Evolutionary conservation across 2,113 vertebrate species (phyloP), one percentile per base, ranked within the genome.

Genomic region (Chaetura pelagica): DNA sequence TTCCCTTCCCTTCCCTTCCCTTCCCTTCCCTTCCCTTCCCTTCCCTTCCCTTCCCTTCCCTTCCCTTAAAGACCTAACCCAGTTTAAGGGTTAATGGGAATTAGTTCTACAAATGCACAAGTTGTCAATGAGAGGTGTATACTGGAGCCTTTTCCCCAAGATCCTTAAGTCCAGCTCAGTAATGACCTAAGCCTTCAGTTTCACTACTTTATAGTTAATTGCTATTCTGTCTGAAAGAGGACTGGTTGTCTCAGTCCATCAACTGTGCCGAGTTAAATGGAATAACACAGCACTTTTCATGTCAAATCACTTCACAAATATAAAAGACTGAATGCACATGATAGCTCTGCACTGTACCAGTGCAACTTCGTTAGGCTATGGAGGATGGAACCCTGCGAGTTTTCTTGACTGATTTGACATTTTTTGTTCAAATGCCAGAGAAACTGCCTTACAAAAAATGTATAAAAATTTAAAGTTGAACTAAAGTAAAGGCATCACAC

Each of bases 171-270:
- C 42, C 30, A 81, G 32, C 16, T 64, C 48, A 44, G 6, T 48
- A 81, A 80, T 68, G 34, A 72, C 48, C 34, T 9, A 82, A 64
- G 35, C 52, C 26, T 86, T 71, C 61, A 44, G 34, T 77, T 85
- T 89, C 84, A 81, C 16, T 10, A 40, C 7, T 89, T 95, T 76
- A 12, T 81, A 49, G 42, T 61, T 92, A 82, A 62, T 90, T 93
- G 3, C 51, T 75, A 16, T 29, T 75, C 26, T 29, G 21, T 49
- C 55, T 78, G 48, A 64, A 49, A 63, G 58, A 57, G 51, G 52
- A 22, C 9, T 68, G 17, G 7, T 77, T 95, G 23, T 80, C 46
- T 92, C 51, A 74, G 42, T 67, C n/a, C 52, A 34, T 71, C 68
- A 67, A 3, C 51, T 1, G 4, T 63, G 38, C 29, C 42, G 62